phyloP scores from a whole-genome alignment of 2,888 invertebrate species.

The Erynnis tages region DNA sequence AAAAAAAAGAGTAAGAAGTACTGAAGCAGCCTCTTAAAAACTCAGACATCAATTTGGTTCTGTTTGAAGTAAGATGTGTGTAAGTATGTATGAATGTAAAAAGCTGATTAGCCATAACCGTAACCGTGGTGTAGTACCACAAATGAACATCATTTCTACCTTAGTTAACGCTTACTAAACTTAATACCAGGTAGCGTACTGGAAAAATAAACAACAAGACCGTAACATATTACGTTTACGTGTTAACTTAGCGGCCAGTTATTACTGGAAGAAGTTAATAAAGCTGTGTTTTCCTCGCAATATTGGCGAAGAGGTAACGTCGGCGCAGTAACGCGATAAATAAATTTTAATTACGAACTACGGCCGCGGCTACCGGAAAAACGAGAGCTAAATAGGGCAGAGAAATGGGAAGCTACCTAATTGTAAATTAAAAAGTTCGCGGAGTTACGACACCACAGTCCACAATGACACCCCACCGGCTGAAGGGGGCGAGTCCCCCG shows the following conservation, averaged over 20 bases:
- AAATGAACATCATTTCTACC: background rate
- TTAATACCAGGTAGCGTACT: slow-evolving; percentile 8
- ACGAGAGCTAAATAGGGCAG: slow-evolving; percentile 81
- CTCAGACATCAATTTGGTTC: too few species aligned
- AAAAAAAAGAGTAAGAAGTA: too few species aligned
- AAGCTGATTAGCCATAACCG: too few species aligned
- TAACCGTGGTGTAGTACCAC: background rate
- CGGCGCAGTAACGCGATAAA: slow-evolving; percentile 65
- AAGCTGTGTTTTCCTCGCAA: slow-evolving; percentile 38
- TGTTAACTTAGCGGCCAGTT: slow-evolving; percentile 10
- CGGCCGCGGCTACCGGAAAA: slow-evolving; percentile 72
- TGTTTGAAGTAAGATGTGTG: too few species aligned
- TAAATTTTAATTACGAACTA: slow-evolving; percentile 77
- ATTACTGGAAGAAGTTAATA: slow-evolving; percentile 24
- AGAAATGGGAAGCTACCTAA: slow-evolving; percentile 82
- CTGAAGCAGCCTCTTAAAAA: too few species aligned
- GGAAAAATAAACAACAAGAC: slow-evolving; percentile 25
- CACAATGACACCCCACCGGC: slow-evolving; percentile 75
- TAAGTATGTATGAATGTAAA: too few species aligned
- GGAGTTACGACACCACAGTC: slow-evolving; percentile 82
- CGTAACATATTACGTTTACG: slow-evolving; percentile 28
- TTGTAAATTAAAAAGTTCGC: slow-evolving; percentile 82
- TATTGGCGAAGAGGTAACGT: slow-evolving; percentile 52
- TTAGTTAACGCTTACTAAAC: background rate
- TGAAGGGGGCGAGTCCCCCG: slow-evolving; percentile 47